A percentile compares a stretch with the other conserved stretches of the same genome.
Conservation (phyloP, 92 coral and sea anemone species). For the Bergia puertoricense region DNA sequence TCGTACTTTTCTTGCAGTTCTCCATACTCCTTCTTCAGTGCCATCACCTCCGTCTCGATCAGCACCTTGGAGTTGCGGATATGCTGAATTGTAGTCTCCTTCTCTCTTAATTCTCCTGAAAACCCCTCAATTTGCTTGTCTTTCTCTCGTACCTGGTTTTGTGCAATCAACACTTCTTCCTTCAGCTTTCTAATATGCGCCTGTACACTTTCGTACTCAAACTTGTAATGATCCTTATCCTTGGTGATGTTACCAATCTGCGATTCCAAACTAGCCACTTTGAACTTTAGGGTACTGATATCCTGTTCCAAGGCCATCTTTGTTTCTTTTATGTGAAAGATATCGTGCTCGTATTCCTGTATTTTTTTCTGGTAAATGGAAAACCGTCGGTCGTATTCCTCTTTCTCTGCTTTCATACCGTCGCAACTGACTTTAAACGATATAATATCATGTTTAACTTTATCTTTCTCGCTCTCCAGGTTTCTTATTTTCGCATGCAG, state of each 20-base stretch:
- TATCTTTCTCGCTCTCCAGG: conserved; percentile 66
- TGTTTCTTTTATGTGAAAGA: conserved; percentile 61
- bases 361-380: conserved; percentile 65
- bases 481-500: conserved; percentile 57
- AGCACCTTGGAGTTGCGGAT: conserved; percentile 63
- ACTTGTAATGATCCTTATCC: conserved; percentile 70
- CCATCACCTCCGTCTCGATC: conserved; percentile 64
- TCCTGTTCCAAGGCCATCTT: conserved; percentile 67
- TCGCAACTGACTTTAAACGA: conserved; percentile 61
- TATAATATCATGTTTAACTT: conserved; percentile 59
- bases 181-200: conserved; percentile 57
- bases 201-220: conserved; percentile 63
- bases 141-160: conserved; percentile 67
- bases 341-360: conserved; percentile 61
- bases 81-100: conserved; percentile 55
- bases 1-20: too few species aligned
- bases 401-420: conserved; percentile 76
- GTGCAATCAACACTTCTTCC: conserved; percentile 63
- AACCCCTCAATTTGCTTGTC: conserved; percentile 53
- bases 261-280: conserved; percentile 59
- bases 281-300: conserved; percentile 63
- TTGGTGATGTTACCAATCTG: conserved; percentile 56
- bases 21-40: conserved; percentile 60
- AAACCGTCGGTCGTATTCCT: conserved; percentile 66
- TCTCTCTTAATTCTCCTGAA: conserved; percentile 59